Evolutionary conservation across 2,888 invertebrate genomes (phyloP).

Genomic region (Lathronympha strigana): DNA sequence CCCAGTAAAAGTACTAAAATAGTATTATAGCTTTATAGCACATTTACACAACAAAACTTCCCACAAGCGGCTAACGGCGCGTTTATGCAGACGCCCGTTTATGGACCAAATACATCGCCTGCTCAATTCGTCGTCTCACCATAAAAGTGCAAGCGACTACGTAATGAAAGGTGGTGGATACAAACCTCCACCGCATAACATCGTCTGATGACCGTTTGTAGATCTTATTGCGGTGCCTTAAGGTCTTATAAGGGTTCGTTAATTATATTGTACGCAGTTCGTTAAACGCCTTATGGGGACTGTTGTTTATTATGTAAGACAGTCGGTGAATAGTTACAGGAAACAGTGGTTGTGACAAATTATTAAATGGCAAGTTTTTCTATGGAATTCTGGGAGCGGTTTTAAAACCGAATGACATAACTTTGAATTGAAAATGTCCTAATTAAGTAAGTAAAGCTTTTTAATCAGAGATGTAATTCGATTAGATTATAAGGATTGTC

Average conservation of each 20-base stretch:
- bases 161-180: constrained; percentile 45
- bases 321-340: constrained; percentile 2
- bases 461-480: too few relatives aligned
- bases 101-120: constrained; percentile 44
- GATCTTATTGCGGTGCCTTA: neutral
- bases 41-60: constrained; percentile 39
- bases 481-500: too few relatives aligned
- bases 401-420: too few relatives aligned
- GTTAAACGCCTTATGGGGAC: constrained; percentile 36
- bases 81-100: constrained; percentile 39
- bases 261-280: neutral
- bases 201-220: neutral
- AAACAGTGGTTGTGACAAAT: constrained; percentile 7
- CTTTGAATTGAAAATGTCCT: too few relatives aligned
- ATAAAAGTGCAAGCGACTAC: constrained; percentile 42
- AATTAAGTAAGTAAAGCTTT: too few relatives aligned
- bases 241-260: neutral
- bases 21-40: constrained; percentile 19
- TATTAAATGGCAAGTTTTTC: neutral
- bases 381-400: too few relatives aligned
- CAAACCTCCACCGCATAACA: constrained; percentile 41
- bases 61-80: constrained; percentile 34
- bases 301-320: constrained; percentile 30
- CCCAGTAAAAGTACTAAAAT: too few relatives aligned
- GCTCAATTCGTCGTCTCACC: constrained; percentile 45